These are phyloP conservation scores for Dolichomitus sp. DNA, from an alignment of 2,888 invertebrate species.

Conservation along the genomic window DNA sequence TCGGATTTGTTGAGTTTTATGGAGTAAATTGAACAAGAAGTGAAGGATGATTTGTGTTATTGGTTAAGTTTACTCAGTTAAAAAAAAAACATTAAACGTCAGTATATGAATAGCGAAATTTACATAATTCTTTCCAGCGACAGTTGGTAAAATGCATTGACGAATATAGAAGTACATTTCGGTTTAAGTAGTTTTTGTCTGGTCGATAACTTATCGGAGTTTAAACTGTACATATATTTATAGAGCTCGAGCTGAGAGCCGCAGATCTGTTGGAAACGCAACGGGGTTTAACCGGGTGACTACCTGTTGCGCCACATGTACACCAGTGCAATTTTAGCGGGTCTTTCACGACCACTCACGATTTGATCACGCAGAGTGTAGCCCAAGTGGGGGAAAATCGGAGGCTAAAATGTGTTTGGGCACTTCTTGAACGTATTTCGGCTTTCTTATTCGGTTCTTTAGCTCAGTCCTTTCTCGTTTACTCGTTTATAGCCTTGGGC, in stretches of 20 bases:
- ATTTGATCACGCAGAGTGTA: slow-evolving; percentile 14
- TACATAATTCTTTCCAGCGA: neutral
- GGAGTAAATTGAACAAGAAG: too few species aligned
- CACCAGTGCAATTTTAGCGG: slow-evolving; percentile 43
- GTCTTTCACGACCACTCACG: slow-evolving; percentile 9
- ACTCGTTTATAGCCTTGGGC: slow-evolving; percentile 22
- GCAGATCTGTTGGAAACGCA: slow-evolving; percentile 36
- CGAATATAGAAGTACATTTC: neutral
- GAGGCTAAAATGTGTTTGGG: slow-evolving; percentile 2
- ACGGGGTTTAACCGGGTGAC: slow-evolving; percentile 49
- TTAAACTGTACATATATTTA: slow-evolving; percentile 1
- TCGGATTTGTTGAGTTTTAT: too few species aligned
- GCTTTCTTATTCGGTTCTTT: slow-evolving; percentile 33
- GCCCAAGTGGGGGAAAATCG: neutral
- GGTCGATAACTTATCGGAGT: slow-evolving; percentile 10
- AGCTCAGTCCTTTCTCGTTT: slow-evolving; percentile 7
- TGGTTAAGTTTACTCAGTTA: too few species aligned
- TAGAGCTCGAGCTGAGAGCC: slow-evolving; percentile 25
- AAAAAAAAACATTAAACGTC: too few species aligned
- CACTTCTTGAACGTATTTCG: slow-evolving; percentile 7
- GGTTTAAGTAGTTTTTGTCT: neutral
- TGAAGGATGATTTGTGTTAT: too few species aligned
- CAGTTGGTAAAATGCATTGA: neutral
- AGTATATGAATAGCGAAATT: neutral
- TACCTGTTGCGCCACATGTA: slow-evolving; percentile 54